Evolutionary conservation across 2,797 vertebrate species (phyloP).

Genomic region (Thalassophryne amazonica): DNA sequence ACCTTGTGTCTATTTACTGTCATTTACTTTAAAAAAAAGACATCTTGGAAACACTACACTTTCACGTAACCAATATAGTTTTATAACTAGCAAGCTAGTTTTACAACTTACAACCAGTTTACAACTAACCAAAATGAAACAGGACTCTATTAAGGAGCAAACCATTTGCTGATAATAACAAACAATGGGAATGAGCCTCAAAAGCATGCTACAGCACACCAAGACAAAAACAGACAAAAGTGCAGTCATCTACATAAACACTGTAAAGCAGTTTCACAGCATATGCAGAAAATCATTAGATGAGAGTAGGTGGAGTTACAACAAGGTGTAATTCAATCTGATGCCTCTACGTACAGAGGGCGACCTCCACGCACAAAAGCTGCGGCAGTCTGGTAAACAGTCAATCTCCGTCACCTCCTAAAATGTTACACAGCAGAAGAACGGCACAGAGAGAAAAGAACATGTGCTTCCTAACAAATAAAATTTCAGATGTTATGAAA

Average conservation of each 20-base stretch:
- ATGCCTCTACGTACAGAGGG: conserved; percentile 70
- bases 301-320: conserved; percentile 30
- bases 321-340: conserved; percentile 42
- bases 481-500: background rate
- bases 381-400: conserved; percentile 64
- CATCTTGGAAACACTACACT: too few species aligned
- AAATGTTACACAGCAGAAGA: conserved; percentile 59
- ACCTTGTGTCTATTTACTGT: too few species aligned
- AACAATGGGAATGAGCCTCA: too few species aligned
- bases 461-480: conserved; percentile 15
- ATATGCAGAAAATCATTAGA: conserved; percentile 11
- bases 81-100: too few species aligned
- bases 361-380: conserved; percentile 76
- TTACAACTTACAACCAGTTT: too few species aligned
- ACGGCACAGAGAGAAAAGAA: conserved; percentile 38
- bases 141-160: too few species aligned
- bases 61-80: too few species aligned
- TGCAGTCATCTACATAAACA: conserved; percentile 39
- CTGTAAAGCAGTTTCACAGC: conserved; percentile 39
- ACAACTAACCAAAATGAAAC: too few species aligned
- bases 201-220: conserved; percentile 19
- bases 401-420: conserved; percentile 70
- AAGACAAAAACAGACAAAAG: conserved; percentile 20
- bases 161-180: too few species aligned
- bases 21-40: too few species aligned